Conservation (phyloP, 2,113 vertebrate species). For the Bucco capensis region DNA sequence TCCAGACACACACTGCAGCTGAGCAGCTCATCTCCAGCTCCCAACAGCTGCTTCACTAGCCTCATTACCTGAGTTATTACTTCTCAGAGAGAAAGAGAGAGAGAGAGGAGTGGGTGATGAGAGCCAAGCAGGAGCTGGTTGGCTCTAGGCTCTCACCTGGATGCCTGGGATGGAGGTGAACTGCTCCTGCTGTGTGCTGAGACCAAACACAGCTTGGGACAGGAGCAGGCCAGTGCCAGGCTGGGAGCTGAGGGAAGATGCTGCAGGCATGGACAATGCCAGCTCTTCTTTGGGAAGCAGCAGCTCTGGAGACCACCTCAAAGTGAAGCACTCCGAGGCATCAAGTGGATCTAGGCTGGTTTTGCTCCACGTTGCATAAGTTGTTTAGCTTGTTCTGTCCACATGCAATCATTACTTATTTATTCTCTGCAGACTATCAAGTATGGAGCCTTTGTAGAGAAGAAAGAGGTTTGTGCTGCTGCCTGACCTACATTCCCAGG, state of each 20-base stretch:
- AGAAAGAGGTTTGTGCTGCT: neutral
- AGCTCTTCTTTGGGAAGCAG: neutral
- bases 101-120: accelerated
- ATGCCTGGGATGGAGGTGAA: accelerated
- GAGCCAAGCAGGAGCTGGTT: accelerated
- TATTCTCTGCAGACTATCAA: slow-evolving; percentile 14
- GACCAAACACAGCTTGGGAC: neutral
- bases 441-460: neutral
- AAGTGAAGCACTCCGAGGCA: neutral
- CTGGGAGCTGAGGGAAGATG: neutral
- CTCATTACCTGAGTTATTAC: neutral
- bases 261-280: accelerated
- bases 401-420: slow-evolving; percentile 20
- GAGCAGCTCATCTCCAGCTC: too few species aligned
- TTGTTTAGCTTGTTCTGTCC: neutral
- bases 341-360: neutral
- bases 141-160: neutral
- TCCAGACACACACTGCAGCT: too few species aligned
- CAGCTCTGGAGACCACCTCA: neutral
- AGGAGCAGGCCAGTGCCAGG: neutral
- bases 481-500: slow-evolving; percentile 23
- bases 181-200: neutral
- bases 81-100: accelerated
- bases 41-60: too few species aligned
- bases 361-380: slow-evolving; percentile 4